A percentile compares a stretch with the other conserved stretches of the same genome.
Evolutionary conservation across 2,113 vertebrate species (phyloP).

Genomic region (Marcusenius ussheri): DNA sequence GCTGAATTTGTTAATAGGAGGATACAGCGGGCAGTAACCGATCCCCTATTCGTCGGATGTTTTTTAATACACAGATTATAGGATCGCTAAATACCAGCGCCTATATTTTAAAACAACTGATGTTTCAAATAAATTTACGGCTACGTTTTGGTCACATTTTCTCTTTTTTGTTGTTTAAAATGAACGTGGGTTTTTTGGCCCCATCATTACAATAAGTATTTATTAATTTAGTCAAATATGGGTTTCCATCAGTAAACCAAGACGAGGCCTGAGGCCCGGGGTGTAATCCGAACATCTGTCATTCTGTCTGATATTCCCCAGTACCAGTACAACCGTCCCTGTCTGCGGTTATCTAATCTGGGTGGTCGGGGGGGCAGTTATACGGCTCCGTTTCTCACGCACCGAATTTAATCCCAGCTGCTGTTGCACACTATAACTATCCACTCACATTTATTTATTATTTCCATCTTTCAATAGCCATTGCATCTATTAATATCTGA

Average conservation of each 20-base stretch:
- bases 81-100: background rate
- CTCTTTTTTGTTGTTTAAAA: background rate
- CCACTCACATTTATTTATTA: background rate
- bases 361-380: slow-evolving; percentile 21
- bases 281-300: slow-evolving; percentile 37
- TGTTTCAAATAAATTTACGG: background rate
- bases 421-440: slow-evolving; percentile 20
- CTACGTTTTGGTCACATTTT: background rate
- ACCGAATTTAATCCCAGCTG: slow-evolving; percentile 13
- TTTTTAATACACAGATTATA: background rate
- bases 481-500: background rate
- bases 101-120: background rate
- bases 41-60: background rate
- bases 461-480: background rate
- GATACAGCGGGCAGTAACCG: slow-evolving; percentile 16
- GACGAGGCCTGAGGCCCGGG: background rate
- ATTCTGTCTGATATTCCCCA: slow-evolving; percentile 14
- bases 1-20: slow-evolving; percentile 25
- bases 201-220: background rate
- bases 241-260: background rate
- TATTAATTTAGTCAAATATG: background rate
- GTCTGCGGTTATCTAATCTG: slow-evolving; percentile 5
- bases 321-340: background rate
- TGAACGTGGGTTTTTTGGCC: background rate
- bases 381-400: background rate